Base-by-base conservation (phyloP, 2,888 invertebrate genomes). In the Chrysina gloriosa region DNA sequence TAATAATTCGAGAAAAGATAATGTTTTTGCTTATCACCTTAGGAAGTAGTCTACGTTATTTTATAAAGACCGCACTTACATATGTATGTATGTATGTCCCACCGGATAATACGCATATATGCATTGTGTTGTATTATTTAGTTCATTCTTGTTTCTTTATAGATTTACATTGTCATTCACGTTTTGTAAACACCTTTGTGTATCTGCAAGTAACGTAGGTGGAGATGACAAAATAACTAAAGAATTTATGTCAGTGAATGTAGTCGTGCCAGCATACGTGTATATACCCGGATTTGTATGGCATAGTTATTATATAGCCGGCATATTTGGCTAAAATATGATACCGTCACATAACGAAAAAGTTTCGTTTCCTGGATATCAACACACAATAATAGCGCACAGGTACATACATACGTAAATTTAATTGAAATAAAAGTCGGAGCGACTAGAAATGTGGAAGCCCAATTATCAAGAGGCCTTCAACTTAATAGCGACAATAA, bases 211-310 rank as follows among this genome's bases (percentile, higher is more conserved):
- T 19, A 29, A 42, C 25, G 63, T 63, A 25, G 63, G 63, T 19
- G 63, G 39, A 29, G 14, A 63, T 63, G 63, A 63, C 45, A 25
- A 27, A 16, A 63, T 63, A 23, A 14, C 19, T 16, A 11, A 63
- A 45, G 42, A 23, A 63, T 63, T 63, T 63, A 45, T 45, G 63
- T 29, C 63, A 45, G 63, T 63, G 63, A 63, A 63, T 63, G 63
- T 63, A 45, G 19, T 7, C 3, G 14, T 21, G 21, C 21, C 19
- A 16, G 31, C n/a, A n/a, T 31, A 31, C n/a, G 45, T 21, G 21
- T 7, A 9, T 45, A 45, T 16, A n/a, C 16, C 3, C 23, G 19
- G 21, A 45, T 2, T 2, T 19, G n/a, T 21, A 21, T 0, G 45
- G 21, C 45, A 16, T 42, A 34, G 34, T 5, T 34, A 2, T 34